Base-by-base conservation (phyloP, 2,888 invertebrate genomes). In the Caenorhabditis sp. region DNA sequence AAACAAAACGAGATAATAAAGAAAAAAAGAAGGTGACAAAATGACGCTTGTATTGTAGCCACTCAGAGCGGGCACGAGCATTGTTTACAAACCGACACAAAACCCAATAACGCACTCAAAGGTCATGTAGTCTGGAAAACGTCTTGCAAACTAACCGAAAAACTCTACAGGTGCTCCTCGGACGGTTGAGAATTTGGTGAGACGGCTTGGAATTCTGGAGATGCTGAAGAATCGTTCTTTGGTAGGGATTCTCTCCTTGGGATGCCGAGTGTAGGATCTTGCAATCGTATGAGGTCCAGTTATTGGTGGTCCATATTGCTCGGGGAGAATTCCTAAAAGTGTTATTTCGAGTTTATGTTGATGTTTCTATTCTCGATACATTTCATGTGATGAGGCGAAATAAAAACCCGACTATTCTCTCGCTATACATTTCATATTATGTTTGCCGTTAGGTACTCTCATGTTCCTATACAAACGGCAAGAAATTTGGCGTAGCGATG, bases 201-300 rank as follows among this genome's bases (percentile, higher is more conserved):
- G 74, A 14, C 74, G 58, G 19, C 72, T 82, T 5, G 82, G 82
- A 7, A 82, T 82, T 28, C 82, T 73, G 16, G 82, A 79, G 19
- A 79, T 69, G 31, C 74, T 79, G 58, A 79, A 77, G 59, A 82
- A 82, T 10, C 68, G 22, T 10, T 82, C 79, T n/a, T 69, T 72
- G 2, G 76, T 58, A 5, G 77, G 68, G 16, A 63, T 47, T 31
- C 74, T 54, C 12, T 82, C 77, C 26, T 79, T 73, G 6, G 72
- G 54, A 12, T 73, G 68, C 38, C 79, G 38, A 0, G 76, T 66
- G 56, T 74, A 79, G 12, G 74, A 69, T 61, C 82, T 51, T 16
- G 74, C 77, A 24, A 82, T 73, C 14, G 82, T 82, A 19, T 79
- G 73, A 0, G 82, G 54, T 5, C 82, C 79, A 5, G 59, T 54